These are phyloP conservation scores for Sisor rabdophorus DNA, from an alignment of 2,113 vertebrate genomes.

Conservation along the genomic window DNA sequence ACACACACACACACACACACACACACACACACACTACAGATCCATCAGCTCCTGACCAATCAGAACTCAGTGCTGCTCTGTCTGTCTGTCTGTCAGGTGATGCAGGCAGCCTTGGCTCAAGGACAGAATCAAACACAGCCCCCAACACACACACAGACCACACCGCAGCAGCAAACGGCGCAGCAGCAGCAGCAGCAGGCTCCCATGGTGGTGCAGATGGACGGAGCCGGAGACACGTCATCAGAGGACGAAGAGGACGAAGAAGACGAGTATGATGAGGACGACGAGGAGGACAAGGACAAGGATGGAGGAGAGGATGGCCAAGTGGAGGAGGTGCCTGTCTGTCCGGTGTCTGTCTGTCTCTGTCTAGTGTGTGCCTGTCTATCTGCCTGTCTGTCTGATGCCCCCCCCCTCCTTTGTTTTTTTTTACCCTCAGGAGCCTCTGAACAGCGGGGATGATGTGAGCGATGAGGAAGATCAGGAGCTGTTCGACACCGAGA, in stretches of 20 bases:
- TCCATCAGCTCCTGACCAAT: not conserved
- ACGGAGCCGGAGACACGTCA: constrained; percentile 90
- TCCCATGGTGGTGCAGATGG: constrained; percentile 90
- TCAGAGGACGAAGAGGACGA: constrained; percentile 98
- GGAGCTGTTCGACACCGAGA: constrained; percentile 97
- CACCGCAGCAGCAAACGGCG: constrained; percentile 11
- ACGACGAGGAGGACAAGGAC: constrained; percentile 96
- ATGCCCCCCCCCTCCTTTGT: too few relatives aligned
- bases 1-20: too few relatives aligned
- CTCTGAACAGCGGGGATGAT: constrained; percentile 94
- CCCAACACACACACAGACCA: constrained; percentile 12
- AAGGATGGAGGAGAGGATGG: constrained; percentile 94
- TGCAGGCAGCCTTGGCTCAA: constrained; percentile 78
- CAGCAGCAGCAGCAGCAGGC: constrained; percentile 69
- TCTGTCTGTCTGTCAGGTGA: constrained; percentile 54
- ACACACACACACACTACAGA: too few relatives aligned
- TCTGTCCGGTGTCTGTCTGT: not conserved
- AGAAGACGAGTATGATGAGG: constrained; percentile 95
- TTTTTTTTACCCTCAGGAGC: constrained; percentile 74
- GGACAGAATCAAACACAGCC: constrained; percentile 9
- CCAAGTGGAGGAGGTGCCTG: constrained; percentile 90
- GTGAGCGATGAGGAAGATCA: constrained; percentile 96
- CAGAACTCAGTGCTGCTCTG: not conserved
- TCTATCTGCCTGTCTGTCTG: not conserved
- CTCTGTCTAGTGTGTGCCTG: not conserved